phyloP scores from a whole-genome alignment of 1,140 invertebrate genomes.

The Pachypsylla venusta region DNA sequence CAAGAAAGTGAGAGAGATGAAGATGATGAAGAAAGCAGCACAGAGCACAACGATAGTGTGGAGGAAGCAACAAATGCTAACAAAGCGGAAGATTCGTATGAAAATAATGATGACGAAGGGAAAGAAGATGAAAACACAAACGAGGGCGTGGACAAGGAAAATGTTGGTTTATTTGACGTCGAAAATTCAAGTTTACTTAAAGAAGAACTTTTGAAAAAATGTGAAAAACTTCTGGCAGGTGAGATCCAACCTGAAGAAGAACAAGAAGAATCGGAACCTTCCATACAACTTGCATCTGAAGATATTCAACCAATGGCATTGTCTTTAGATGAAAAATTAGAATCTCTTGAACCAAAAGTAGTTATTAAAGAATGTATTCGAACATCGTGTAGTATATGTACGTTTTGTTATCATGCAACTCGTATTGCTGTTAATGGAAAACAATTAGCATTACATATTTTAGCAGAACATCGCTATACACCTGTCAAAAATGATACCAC shows the following conservation, averaged over 20 bases:
- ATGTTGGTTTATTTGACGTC: neutral
- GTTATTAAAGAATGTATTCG: conserved; percentile 54
- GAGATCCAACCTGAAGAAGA: neutral
- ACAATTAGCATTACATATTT: conserved; percentile 57
- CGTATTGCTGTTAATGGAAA: conserved; percentile 66
- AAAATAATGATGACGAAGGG: conserved; percentile 17
- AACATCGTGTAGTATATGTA: conserved; percentile 47
- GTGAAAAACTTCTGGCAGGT: conserved; percentile 14
- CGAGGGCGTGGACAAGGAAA: neutral
- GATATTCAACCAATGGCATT: conserved; percentile 50
- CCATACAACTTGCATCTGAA: conserved; percentile 37
- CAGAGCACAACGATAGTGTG: too few species aligned
- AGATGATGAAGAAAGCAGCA: neutral
- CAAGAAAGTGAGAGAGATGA: conserved; percentile 14
- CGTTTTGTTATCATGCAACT: conserved; percentile 68
- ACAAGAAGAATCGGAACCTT: conserved; percentile 18
- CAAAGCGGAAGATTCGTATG: conserved; percentile 25
- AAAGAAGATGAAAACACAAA: conserved; percentile 10
- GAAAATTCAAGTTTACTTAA: conserved; percentile 5
- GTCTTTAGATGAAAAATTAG: conserved; percentile 52
- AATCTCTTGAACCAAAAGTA: conserved; percentile 50
- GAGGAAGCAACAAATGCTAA: too few species aligned
- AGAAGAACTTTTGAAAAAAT: conserved; percentile 24
- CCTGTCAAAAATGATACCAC: conserved; percentile 54
- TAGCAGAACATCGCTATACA: conserved; percentile 55